A percentile compares a stretch with the other conserved stretches of the same genome.
phyloP scores from a whole-genome alignment of 2,113 vertebrate genomes.

The Argyrosomus japonicus region DNA sequence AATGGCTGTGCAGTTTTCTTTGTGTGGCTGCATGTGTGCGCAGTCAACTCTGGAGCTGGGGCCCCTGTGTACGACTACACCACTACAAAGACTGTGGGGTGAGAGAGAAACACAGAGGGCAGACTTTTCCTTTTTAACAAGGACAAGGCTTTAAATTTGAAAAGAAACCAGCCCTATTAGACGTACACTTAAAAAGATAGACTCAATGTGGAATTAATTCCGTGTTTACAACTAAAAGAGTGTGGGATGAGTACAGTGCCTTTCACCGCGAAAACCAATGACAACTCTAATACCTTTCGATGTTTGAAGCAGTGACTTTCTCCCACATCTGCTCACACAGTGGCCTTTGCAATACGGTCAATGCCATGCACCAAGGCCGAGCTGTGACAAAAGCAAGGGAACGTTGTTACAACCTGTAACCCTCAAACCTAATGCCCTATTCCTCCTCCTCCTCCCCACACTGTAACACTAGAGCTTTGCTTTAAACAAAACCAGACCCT shows the following conservation, averaged over 20 bases:
- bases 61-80: constrained; percentile 64
- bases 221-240: constrained; percentile 35
- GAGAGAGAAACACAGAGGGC: constrained; percentile 43
- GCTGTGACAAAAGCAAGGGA: constrained; percentile 48
- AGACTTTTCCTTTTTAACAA: constrained; percentile 54
- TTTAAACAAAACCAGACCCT: constrained; percentile 83
- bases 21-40: constrained; percentile 70
- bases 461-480: constrained; percentile 67
- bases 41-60: constrained; percentile 71
- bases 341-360: constrained; percentile 44
- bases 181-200: constrained; percentile 16
- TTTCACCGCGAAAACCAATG: constrained; percentile 31
- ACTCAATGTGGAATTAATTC: constrained; percentile 28
- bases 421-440: constrained; percentile 48
- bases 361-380: constrained; percentile 26
- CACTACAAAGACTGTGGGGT: constrained; percentile 63
- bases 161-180: constrained; percentile 38
- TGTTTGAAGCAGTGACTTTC: neutral
- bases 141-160: constrained; percentile 38
- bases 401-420: constrained; percentile 72
- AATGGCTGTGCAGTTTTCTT: constrained; percentile 73
- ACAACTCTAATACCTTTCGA: neutral
- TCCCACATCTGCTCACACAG: constrained; percentile 35
- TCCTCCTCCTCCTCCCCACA: constrained; percentile 26
- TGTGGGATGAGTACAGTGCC: constrained; percentile 39